Percentiles rank a stretch among this genome's conserved stretches.
Conservation (phyloP, 1,140 invertebrate species). For the Nixonia krombeini region DNA sequence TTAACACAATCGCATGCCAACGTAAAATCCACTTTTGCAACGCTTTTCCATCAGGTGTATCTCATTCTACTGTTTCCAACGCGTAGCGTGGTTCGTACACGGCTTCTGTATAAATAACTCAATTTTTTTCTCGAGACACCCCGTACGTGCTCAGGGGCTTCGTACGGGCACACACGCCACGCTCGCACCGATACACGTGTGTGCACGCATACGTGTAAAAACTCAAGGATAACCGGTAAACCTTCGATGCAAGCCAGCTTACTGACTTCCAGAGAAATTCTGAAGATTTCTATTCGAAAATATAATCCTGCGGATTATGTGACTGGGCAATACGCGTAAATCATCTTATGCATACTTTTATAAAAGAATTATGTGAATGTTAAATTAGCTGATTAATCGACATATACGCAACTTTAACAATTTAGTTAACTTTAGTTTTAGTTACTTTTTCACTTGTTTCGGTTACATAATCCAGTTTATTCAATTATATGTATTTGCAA, state of each 20-base stretch:
- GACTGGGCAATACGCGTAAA: background rate
- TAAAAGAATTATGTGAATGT: too few species aligned
- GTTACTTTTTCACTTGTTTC: too few species aligned
- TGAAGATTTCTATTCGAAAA: slow-evolving; percentile 26
- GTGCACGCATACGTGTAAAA: slow-evolving; percentile 33
- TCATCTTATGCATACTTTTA: too few species aligned
- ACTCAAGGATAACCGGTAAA: slow-evolving; percentile 68
- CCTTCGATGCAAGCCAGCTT: slow-evolving; percentile 37
- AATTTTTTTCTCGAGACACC: slow-evolving; percentile 44
- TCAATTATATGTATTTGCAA: too few species aligned
- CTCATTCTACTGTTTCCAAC: too few species aligned
- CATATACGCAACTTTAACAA: too few species aligned
- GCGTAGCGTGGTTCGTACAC: slow-evolving; percentile 19
- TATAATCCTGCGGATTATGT: background rate
- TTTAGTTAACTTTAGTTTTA: too few species aligned
- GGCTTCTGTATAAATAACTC: slow-evolving; percentile 29
- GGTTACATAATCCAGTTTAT: too few species aligned
- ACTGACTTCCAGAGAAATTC: slow-evolving; percentile 44
- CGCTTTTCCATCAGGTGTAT: too few species aligned
- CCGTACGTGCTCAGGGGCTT: slow-evolving; percentile 30
- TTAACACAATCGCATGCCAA: too few species aligned
- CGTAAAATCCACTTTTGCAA: too few species aligned
- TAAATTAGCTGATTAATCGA: too few species aligned
- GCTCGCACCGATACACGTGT: slow-evolving; percentile 1
- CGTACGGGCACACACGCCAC: slow-evolving; percentile 8